These are phyloP conservation scores for Mechanitis messenoides DNA, from an alignment of 2,888 invertebrate species.

Conservation along the genomic window DNA sequence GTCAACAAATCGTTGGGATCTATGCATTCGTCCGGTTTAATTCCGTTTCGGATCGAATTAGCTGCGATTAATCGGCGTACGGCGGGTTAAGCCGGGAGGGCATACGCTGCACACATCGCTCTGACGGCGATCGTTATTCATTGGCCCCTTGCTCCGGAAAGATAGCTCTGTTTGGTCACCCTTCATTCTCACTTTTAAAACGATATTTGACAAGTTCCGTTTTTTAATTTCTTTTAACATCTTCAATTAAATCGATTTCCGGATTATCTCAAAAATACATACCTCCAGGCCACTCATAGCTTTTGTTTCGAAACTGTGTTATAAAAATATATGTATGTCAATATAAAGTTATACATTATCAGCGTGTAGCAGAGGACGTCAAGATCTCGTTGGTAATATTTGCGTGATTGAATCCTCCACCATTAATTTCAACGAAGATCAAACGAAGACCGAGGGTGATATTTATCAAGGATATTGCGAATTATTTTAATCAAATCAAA, in stretches of 20 bases:
- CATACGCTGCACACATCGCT: slow-evolving; percentile 65
- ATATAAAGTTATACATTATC: slow-evolving; percentile 19
- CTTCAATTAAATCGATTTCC: neutral
- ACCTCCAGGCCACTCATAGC: too few relatives aligned
- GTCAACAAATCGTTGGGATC: slow-evolving; percentile 72
- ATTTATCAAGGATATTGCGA: slow-evolving; percentile 78
- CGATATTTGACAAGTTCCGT: slow-evolving; percentile 10
- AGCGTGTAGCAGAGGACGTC: slow-evolving; percentile 37
- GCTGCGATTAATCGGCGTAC: slow-evolving; percentile 71
- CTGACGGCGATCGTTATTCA: slow-evolving; percentile 74
- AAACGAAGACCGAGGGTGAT: slow-evolving; percentile 76
- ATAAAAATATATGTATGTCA: slow-evolving; percentile 3
- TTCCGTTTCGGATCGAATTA: slow-evolving; percentile 74
- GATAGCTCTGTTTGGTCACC: slow-evolving; percentile 60
- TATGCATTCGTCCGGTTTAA: slow-evolving; percentile 74
- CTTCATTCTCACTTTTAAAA: slow-evolving; percentile 41
- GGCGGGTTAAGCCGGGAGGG: slow-evolving; percentile 62
- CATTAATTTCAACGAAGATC: slow-evolving; percentile 75
- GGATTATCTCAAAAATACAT: neutral
- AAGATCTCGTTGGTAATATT: slow-evolving; percentile 55
- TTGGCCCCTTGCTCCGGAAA: slow-evolving; percentile 55
- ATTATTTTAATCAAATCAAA: slow-evolving; percentile 78
- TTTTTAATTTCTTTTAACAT: neutral
- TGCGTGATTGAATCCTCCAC: slow-evolving; percentile 74
- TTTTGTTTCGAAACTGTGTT: neutral